Percentiles rank a stretch among this genome's conserved stretches.
These are phyloP conservation scores for Cosmia trapezina DNA, from an alignment of 2,888 invertebrate species.

Conservation along the genomic window DNA sequence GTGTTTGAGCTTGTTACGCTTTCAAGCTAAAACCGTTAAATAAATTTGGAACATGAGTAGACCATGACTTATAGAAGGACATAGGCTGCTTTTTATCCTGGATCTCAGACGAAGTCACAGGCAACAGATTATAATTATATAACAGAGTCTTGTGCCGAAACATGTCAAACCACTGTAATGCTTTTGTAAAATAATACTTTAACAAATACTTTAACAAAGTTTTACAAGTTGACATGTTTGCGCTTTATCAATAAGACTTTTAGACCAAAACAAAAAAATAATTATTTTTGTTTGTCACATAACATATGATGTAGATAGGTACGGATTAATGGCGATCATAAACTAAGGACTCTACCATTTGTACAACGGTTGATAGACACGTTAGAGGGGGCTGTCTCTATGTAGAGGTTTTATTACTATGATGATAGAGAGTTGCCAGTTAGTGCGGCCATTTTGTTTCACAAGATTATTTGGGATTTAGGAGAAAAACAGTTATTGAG, in stretches of 20 bases:
- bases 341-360: slow-evolving; percentile 24
- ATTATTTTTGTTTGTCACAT: slow-evolving; percentile 10
- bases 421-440: slow-evolving; percentile 21
- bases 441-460: slow-evolving; percentile 32
- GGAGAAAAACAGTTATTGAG: background rate
- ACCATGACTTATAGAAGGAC: no score
- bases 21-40: no score
- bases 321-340: slow-evolving; percentile 50
- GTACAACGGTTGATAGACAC: slow-evolving; percentile 33
- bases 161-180: background rate
- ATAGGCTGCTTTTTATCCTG: no score
- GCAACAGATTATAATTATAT: background rate
- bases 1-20: no score
- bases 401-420: slow-evolving; percentile 42
- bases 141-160: background rate
- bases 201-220: background rate
- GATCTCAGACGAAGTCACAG: no score
- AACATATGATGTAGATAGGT: slow-evolving; percentile 16
- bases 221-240: background rate
- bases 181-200: background rate
- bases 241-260: background rate
- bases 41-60: no score
- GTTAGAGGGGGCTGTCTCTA: slow-evolving; percentile 8
- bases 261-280: background rate
- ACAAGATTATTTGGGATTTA: slow-evolving; percentile 7